These are phyloP conservation scores for Linurgus olivaceus DNA, from an alignment of 2,797 vertebrate genomes.

Conservation along the genomic window DNA sequence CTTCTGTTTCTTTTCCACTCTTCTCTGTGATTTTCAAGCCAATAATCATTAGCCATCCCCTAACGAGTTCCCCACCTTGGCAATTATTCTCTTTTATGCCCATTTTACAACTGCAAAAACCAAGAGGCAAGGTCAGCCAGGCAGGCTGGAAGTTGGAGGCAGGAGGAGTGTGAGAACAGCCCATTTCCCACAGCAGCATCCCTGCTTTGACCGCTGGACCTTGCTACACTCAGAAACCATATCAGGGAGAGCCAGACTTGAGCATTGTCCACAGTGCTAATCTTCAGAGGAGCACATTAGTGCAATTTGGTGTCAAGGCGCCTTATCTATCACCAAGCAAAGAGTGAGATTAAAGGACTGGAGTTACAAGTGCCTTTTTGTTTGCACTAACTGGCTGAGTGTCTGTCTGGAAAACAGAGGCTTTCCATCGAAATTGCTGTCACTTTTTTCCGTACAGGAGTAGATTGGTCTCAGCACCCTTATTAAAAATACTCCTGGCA, in stretches of 20 bases:
- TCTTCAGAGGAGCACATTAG: slow-evolving; percentile 52
- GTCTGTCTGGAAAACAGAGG: slow-evolving; percentile 37
- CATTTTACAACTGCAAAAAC: neutral
- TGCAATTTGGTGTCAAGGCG: slow-evolving; percentile 39
- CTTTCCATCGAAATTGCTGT: slow-evolving; percentile 44
- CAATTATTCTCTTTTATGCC: neutral
- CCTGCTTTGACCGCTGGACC: neutral
- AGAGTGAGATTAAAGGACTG: slow-evolving; percentile 53
- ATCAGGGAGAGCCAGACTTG: slow-evolving; percentile 14
- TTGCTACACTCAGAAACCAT: neutral
- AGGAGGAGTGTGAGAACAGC: neutral
- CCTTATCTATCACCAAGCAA: slow-evolving; percentile 48
- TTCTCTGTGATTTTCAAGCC: slow-evolving; percentile 15
- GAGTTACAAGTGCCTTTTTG: slow-evolving; percentile 63
- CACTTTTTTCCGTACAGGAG: slow-evolving; percentile 33
- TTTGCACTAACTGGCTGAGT: slow-evolving; percentile 50
- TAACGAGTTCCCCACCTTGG: neutral
- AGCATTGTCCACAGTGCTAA: slow-evolving; percentile 24
- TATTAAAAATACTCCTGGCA: slow-evolving; percentile 15
- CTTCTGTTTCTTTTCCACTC: neutral
- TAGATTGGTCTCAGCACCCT: slow-evolving; percentile 46
- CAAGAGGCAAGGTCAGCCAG: neutral
- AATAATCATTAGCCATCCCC: slow-evolving; percentile 9
- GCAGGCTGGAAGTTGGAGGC: neutral
- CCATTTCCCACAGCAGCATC: neutral